Evolutionary conservation across 2,113 vertebrate genomes (phyloP), one percentile per base, ranked within the genome.

Genomic region (Camelus dromedarius): DNA sequence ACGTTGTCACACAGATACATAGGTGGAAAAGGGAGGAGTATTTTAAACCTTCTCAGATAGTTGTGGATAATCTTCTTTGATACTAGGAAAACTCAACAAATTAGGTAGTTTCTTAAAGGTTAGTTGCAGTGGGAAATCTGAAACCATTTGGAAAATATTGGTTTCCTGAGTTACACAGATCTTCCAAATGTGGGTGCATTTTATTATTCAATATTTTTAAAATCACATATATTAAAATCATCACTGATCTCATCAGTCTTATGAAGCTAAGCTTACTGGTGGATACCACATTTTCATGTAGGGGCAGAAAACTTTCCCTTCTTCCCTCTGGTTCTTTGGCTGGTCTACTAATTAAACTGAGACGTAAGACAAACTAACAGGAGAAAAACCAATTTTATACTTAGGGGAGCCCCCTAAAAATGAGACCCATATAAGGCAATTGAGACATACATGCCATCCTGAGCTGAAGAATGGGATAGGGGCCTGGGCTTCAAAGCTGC

Each of bases 141-240:
- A 90, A 93, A 72, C 6, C n/a, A 84, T 42, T 89, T 70, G 30
- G 60, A 83, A 93, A 96, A 93, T 62, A 89, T 6, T 91, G n/a
- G n/a, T 80, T 73, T 72, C 42, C 64, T 48, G 46, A 85, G 26
- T 70, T 72, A 80, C 62, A 38, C 28, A 26, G 60, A 54, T 54
- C 42, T 70, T 62, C 15, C 42, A 60, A 77, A 77, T 89, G 67
- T 62, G 77, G 28, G 54, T 84, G n/a, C 19, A 62, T 42, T 95
- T 89, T 18, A 95, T 56, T 87, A 72, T 26, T 73, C 46, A 46
- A 20, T 18, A 64, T 81, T n/a, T 75, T 38, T 35, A 60, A 86
- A 76, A 62, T 73, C 62, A 86, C 48, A n/a, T 56, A 66, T 73
- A 73, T 38, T 86, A 73, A 81, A 86, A 81, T 76, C 19, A 84